Evolutionary conservation across 2,113 vertebrate genomes (phyloP), one percentile per base, ranked within the genome.

Genomic region (Rutilus rutilus): DNA sequence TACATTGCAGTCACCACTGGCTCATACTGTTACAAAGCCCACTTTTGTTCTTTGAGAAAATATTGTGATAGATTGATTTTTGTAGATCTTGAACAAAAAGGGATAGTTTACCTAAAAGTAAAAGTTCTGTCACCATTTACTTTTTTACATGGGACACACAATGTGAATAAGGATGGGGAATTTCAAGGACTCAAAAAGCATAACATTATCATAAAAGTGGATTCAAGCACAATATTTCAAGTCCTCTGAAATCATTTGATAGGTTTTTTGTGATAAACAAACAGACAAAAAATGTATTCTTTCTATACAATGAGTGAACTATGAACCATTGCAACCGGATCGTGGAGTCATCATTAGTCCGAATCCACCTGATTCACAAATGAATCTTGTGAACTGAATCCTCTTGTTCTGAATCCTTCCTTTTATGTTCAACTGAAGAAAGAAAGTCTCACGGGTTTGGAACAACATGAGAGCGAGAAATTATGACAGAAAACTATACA

Each of bases 41-140:
- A 33, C 47, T 54, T 8, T 77, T 77, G 50, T 77, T 77, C 75
- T 19, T 54, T 77, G 75, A 77, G 75, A 77, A 77, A 54, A 54
- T 77, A 77, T 77, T 77, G 27, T 54, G 27, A 23, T 77, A 54
- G 45, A 33, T 54, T 30, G 75, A 54, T 54, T 54, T 54, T 77
- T 33, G 17, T 54, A 50, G 73, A 27, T 17, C 47, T 54, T 74
- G 7, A 23, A 8, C 39, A 47, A 15, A 47, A 47, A 27, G 11
- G 42, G 14, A 74, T 25, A 45, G 23, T 25, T 74, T 11, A 74
- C 11, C 11, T 47, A 47, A 75, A 50, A 45, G 12, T 4, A 2
- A 27, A 47, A 75, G 45, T 47, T 25, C 42, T 74, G 71, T 47
- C 19, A 23, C 10, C 0, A 4, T 23, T 21, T 23, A 71, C 33